Base-by-base conservation (phyloP, 2,888 invertebrate species). In the Rhorus exstirpatorius region DNA sequence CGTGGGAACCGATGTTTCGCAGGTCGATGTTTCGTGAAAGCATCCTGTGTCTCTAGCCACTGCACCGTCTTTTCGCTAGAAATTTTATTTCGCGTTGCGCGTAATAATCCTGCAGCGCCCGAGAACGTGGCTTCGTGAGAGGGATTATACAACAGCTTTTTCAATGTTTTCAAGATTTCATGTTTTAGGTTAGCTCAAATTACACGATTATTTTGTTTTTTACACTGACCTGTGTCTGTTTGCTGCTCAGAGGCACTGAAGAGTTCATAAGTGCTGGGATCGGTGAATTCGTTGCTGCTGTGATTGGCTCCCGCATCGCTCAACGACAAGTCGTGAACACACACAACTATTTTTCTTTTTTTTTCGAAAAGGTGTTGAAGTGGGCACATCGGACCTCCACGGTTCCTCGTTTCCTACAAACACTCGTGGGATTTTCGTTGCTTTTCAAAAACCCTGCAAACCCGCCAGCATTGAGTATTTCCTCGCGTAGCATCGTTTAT, bases 1-100 rank as follows among this genome's bases (percentile, higher is more conserved):
- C 82, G 17, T 0, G 60, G 63, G 44, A 82, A 85, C 0, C 44
- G 31, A 31, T 60, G 61, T 1, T 75, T 38, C 17, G 75, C 51
- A 1, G 71, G 75, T 21, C 70, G 65, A 41, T 84, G 83, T 31
- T 81, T 67, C 10, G 84, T 86, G 26, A 84, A 79, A 4, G 81
- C 53, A 17, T 85, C 74, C 44, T 83, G 67, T 14, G 49, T 17
- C 10, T 75, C 65, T 24, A 79, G 12, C 26, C 19, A 44, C 67
- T n/a, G n/a, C 26, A 60, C 7, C n/a, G 49, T 10, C 46, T 17
- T 51, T 14, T 12, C 17, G n/a, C 14, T 21, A 7, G 38, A 77
- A 8, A 41, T 74, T 81, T 60, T 61, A 21, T 60, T 60, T 49
- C 61, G 46, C 70, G 49, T 12, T 46, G 14, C n/a, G 53, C 58